A percentile compares a stretch with the other conserved stretches of the same genome.
Conservation (phyloP, 2,113 vertebrate species). For the Austrofundulus limnaeus region DNA sequence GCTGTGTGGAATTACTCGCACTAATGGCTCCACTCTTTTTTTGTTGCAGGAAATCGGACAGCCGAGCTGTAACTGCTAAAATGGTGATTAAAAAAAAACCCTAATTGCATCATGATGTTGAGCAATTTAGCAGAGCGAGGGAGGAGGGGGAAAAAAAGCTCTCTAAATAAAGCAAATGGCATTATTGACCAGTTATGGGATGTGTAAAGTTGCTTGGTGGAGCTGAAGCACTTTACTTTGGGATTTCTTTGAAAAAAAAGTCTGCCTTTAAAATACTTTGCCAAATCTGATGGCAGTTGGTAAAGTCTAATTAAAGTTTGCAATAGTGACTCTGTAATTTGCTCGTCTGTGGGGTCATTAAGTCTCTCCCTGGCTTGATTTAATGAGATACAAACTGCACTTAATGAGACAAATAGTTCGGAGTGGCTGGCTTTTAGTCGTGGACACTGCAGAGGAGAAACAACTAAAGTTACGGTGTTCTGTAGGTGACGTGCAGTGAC, state of each 20-base stretch:
- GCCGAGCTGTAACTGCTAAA: conserved; percentile 80
- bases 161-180: conserved; percentile 61
- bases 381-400: conserved; percentile 74
- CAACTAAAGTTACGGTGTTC: conserved; percentile 58
- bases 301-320: conserved; percentile 78
- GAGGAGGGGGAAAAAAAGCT: conserved; percentile 20
- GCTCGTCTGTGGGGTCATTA: conserved; percentile 70
- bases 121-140: conserved; percentile 47
- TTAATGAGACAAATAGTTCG: conserved; percentile 74
- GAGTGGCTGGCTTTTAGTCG: conserved; percentile 55
- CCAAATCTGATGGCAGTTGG: conserved; percentile 62
- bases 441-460: conserved; percentile 57
- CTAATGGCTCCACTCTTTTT: conserved; percentile 80
- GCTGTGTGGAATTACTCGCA: conserved; percentile 80
- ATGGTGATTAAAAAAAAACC: conserved; percentile 78
- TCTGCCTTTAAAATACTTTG: conserved; percentile 61
- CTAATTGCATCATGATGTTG: conserved; percentile 83
- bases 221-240: conserved; percentile 29
- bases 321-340: conserved; percentile 75
- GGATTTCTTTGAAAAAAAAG: conserved; percentile 46
- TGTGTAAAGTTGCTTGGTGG: conserved; percentile 53
- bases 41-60: conserved; percentile 83
- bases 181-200: conserved; percentile 62
- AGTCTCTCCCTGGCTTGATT: conserved; percentile 59
- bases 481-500: conserved; percentile 29